A percentile compares a stretch with the other conserved stretches of the same genome.
phyloP scores from a whole-genome alignment of 2,797 vertebrate genomes.

The Masticophis lateralis region DNA sequence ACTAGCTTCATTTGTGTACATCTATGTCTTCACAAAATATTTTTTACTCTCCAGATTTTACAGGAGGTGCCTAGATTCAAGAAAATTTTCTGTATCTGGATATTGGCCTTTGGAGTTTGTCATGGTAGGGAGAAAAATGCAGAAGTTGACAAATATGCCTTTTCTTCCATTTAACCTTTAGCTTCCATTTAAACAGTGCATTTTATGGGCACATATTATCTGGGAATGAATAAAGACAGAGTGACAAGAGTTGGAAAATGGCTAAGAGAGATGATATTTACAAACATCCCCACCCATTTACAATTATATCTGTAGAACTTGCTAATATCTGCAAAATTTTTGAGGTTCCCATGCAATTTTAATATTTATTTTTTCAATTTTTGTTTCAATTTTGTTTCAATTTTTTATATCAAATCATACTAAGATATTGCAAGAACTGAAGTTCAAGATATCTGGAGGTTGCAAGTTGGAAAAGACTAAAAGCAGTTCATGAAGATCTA shows the following conservation, averaged over 20 bases:
- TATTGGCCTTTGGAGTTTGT: conserved; percentile 49
- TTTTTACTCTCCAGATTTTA: conserved; percentile 51
- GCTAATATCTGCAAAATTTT: background rate
- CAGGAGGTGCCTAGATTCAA: conserved; percentile 49
- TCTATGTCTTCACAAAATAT: conserved; percentile 40
- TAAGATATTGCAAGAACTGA: background rate
- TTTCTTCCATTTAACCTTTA: background rate
- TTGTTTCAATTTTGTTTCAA: too few species aligned
- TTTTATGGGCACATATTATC: background rate
- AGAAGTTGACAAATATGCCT: background rate
- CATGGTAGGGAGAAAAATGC: background rate
- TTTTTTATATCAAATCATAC: background rate
- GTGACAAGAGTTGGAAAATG: background rate
- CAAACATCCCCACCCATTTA: background rate
- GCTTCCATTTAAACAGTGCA: background rate
- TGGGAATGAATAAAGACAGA: background rate
- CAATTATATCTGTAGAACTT: background rate
- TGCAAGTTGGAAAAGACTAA: background rate
- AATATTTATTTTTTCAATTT: background rate
- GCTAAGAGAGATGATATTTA: background rate
- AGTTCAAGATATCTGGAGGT: background rate
- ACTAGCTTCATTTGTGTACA: conserved; percentile 57
- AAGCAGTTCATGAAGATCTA: background rate
- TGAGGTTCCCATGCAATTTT: background rate
- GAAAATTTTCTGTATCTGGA: conserved; percentile 57